These are phyloP conservation scores for Oxystoma pomonae DNA, from an alignment of 2,888 invertebrate species.

Conservation along the genomic window DNA sequence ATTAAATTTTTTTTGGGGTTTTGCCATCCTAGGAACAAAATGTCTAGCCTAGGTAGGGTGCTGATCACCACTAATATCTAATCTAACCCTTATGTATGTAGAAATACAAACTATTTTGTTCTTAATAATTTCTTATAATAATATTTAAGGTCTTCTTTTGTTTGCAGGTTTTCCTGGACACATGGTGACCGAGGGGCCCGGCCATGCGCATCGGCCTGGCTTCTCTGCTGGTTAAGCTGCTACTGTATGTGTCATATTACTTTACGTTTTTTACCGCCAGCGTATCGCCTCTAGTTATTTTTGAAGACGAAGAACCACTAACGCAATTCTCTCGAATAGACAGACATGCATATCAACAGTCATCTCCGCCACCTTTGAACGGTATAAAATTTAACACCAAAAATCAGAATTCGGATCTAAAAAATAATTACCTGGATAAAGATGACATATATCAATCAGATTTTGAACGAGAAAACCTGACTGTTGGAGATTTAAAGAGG, in stretches of 20 bases:
- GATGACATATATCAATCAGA: not conserved
- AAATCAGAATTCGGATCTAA: not conserved
- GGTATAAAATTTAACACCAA: not conserved
- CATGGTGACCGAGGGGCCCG: conserved; percentile 51
- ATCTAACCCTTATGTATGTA: too few relatives aligned
- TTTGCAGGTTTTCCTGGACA: conserved; percentile 41
- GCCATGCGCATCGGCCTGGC: conserved; percentile 60
- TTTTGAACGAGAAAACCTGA: conserved; percentile 25
- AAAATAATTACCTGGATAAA: not conserved
- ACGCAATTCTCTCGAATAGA: not conserved
- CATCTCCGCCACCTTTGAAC: not conserved
- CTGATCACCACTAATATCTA: too few relatives aligned
- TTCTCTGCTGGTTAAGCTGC: conserved; percentile 50
- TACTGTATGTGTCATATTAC: conserved; percentile 31
- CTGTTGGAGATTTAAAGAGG: conserved; percentile 36
- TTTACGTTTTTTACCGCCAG: not conserved
- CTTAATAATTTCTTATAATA: too few relatives aligned
- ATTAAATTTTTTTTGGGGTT: too few relatives aligned
- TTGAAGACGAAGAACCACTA: not conserved
- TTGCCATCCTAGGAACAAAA: too few relatives aligned
- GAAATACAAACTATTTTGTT: too few relatives aligned
- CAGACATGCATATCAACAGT: not conserved
- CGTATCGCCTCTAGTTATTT: not conserved
- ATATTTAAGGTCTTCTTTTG: too few relatives aligned
- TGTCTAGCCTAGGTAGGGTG: too few relatives aligned